phyloP scores from a whole-genome alignment of 2,888 invertebrate genomes.

The Epinotia bilunana region DNA sequence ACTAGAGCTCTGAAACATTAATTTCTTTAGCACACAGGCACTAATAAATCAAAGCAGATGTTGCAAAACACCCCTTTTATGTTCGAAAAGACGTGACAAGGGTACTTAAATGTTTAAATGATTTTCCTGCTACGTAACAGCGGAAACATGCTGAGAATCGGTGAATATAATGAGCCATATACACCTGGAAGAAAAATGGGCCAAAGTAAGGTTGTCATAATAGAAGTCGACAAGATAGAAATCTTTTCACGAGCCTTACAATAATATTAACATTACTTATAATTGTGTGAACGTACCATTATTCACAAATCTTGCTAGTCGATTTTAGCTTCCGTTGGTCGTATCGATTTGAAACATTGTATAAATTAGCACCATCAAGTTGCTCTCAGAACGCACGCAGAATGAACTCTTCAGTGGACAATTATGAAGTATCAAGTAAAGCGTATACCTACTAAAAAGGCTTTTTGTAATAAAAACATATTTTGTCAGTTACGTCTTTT shows the following conservation, averaged over 20 bases:
- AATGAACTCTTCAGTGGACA: neutral
- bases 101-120: slow-evolving; percentile 13
- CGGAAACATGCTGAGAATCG: slow-evolving; percentile 7
- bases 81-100: slow-evolving; percentile 20
- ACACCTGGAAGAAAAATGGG: neutral
- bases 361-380: neutral
- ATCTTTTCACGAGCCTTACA: neutral
- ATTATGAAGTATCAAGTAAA: no score
- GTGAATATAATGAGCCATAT: neutral
- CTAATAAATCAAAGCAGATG: slow-evolving; percentile 32
- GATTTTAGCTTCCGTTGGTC: no score
- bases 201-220: neutral
- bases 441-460: no score
- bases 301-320: no score
- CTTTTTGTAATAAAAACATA: no score
- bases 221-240: neutral
- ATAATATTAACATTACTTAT: no score
- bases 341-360: neutral
- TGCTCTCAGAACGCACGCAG: neutral
- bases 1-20: slow-evolving; percentile 4
- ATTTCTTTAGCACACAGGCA: slow-evolving; percentile 16
- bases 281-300: no score
- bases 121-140: slow-evolving; percentile 22
- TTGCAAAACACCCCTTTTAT: slow-evolving; percentile 34
- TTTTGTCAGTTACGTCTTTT: neutral